Conservation (phyloP, 2,888 invertebrate genomes). For the Thymelicus lineola region DNA sequence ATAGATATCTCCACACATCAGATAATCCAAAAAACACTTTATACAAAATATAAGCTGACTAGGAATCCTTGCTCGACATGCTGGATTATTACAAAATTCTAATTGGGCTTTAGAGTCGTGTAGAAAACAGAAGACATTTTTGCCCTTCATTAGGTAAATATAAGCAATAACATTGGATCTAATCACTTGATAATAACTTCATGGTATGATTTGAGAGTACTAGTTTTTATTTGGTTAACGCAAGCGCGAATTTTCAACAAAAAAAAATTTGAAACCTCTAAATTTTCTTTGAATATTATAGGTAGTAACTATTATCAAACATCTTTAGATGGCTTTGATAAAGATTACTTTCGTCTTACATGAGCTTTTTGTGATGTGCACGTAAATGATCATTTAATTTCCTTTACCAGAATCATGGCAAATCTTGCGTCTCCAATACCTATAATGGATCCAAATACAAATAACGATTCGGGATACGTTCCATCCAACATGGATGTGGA, state of each 20-base stretch:
- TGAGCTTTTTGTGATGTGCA: not conserved
- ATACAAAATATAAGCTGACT: no score
- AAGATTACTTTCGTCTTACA: no score
- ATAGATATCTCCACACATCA: no score
- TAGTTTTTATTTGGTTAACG: no score
- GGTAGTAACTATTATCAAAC: no score
- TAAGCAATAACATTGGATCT: not conserved
- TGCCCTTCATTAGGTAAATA: not conserved
- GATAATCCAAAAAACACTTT: no score
- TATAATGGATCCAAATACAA: slow-evolving; percentile 91
- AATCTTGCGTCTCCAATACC: slow-evolving; percentile 85
- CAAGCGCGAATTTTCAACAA: no score
- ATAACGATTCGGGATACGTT: slow-evolving; percentile 94
- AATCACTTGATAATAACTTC: not conserved
- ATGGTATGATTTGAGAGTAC: no score
- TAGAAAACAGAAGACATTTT: slow-evolving; percentile 7
- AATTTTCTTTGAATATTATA: no score
- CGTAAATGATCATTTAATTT: not conserved
- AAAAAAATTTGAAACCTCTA: no score
- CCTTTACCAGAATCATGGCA: slow-evolving; percentile 70
- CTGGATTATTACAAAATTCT: not conserved
- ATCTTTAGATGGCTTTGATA: no score
- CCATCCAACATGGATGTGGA: slow-evolving; percentile 86
- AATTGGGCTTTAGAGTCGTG: not conserved
- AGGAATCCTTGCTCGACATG: not conserved